phyloP scores from a whole-genome alignment of 23 tunicate genomes.

The Trididemnum clinides region DNA sequence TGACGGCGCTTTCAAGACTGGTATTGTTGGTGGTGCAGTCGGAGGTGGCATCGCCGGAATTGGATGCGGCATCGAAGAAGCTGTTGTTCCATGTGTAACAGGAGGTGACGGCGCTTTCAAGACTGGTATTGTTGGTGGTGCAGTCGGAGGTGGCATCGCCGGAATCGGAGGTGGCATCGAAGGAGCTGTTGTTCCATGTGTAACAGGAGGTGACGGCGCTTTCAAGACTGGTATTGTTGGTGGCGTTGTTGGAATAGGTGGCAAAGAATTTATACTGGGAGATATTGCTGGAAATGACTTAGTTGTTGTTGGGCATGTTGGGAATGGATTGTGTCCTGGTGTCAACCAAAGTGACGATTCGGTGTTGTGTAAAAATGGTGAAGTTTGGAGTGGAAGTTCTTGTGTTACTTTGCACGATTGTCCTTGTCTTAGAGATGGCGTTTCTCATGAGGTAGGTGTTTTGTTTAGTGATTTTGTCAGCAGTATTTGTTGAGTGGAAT shows the following conservation, averaged over 20 bases:
- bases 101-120: background rate
- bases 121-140: background rate
- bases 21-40: background rate
- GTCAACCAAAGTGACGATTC: background rate
- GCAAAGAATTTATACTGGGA: no score
- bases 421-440: slow-evolving; percentile 68
- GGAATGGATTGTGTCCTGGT: slow-evolving; percentile 90
- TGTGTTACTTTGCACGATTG: slow-evolving; percentile 87
- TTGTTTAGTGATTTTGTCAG: background rate
- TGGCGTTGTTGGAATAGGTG: background rate
- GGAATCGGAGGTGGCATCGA: background rate
- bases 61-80: no score
- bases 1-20: slow-evolving; percentile 2
- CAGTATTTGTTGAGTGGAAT: no score
- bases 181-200: background rate
- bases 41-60: background rate
- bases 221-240: background rate
- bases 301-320: no score
- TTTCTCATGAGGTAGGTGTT: slow-evolving; percentile 44
- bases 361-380: slow-evolving; percentile 21
- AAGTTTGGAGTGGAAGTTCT: slow-evolving; percentile 53
- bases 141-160: background rate
- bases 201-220: background rate
- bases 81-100: slow-evolving; percentile 4
- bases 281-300: no score